Evolutionary conservation across 2,888 invertebrate species (phyloP).

Genomic region (Arge pagana): DNA sequence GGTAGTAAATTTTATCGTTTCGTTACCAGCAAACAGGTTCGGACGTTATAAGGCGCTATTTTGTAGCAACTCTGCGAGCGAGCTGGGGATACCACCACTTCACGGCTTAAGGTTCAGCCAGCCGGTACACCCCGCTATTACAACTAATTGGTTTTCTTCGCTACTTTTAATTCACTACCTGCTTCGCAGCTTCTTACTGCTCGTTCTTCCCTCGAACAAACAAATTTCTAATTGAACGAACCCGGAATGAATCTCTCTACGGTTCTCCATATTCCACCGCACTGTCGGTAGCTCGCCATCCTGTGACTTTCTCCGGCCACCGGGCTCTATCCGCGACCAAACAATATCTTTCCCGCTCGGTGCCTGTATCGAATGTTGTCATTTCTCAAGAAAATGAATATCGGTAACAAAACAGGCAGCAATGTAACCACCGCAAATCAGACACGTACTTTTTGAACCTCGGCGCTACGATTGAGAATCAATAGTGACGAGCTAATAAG

Average conservation of each 20-base stretch:
- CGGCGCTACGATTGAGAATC: too few relatives aligned
- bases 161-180: not conserved
- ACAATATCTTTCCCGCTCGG: too few relatives aligned
- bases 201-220: not conserved
- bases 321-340: too few relatives aligned
- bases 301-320: too few relatives aligned
- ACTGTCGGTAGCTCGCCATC: too few relatives aligned
- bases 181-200: not conserved
- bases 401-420: too few relatives aligned
- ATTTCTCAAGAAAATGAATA: too few relatives aligned
- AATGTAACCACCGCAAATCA: too few relatives aligned
- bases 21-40: constrained; percentile 8
- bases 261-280: too few relatives aligned
- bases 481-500: too few relatives aligned
- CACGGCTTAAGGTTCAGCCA: not conserved
- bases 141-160: constrained; percentile 6
- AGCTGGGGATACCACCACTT: not conserved
- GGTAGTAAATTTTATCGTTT: constrained; percentile 11
- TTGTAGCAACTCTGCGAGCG: constrained; percentile 1
- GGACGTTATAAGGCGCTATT: constrained; percentile 7
- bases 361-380: too few relatives aligned
- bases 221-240: not conserved
- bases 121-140: not conserved
- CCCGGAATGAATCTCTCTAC: not conserved
- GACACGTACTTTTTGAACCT: too few relatives aligned